Base-by-base conservation (phyloP, 23 tunicate species). In the Trididemnum nubilum region DNA sequence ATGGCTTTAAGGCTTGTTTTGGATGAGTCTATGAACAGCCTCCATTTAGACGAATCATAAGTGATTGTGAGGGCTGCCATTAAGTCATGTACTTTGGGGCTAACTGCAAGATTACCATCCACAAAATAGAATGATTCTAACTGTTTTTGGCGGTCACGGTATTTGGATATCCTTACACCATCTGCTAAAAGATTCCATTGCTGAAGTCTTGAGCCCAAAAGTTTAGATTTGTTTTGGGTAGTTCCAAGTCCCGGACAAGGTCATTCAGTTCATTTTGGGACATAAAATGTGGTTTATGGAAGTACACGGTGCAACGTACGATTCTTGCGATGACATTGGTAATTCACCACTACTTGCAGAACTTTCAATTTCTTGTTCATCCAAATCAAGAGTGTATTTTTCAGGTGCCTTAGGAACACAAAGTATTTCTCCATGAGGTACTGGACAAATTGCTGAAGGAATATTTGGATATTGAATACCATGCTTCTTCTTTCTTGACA, bases 21-120 rank as follows among this genome's bases (percentile, higher is more conserved):
- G n/a, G n/a, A 49, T 49, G 57, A 49, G 57, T 49, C 57, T 49
- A 49, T 49, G 57, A 49, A 49, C 57, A 49, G 57, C 57, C 57
- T 49, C 18, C 57, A 49, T 49, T 49, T 18, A 49, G 57, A 49
- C 18, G 57, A 49, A 49, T 49, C 57, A 49, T 49, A 49, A 49
- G 57, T 49, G 57, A 49, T 49, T 49, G 12, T 49, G 57, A 49
- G n/a, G n/a, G n/a, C n/a, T n/a, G n/a, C n/a, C n/a, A n/a, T n/a
- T n/a, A n/a, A n/a, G n/a, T n/a, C n/a, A 49, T 49, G 57, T 49
- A 49, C 57, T 49, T 49, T 49, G 57, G 57, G 57, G 57, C 57
- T 9, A 49, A 49, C 57, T 49, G 18, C 57, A 49, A 49, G 57
- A 49, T 49, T 49, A 49, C 57, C 57, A 49, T 49, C 57, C 57